Conservation (phyloP, 2,113 vertebrate species). For the Eretmodus cyanostictus region DNA sequence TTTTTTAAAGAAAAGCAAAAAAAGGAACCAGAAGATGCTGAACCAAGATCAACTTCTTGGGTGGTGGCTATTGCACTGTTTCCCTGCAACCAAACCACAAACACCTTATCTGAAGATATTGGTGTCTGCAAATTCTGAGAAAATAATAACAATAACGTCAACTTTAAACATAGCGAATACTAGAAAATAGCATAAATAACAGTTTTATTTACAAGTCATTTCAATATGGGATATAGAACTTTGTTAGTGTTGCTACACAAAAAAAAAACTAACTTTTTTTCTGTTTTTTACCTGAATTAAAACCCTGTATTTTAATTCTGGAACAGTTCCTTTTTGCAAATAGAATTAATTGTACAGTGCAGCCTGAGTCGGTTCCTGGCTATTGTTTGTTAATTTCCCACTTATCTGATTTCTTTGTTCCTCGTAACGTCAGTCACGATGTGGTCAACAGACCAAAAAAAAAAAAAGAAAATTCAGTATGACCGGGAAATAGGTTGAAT, state of each 20-base stretch:
- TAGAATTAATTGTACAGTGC: neutral
- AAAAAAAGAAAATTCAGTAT: neutral
- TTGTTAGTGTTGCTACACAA: neutral
- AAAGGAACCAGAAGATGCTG: neutral
- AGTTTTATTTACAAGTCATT: neutral
- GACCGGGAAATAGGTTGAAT: neutral
- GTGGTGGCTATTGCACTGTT: fast-evolving
- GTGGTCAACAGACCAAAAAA: neutral
- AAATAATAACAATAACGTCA: neutral
- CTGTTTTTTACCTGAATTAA: neutral
- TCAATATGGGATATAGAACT: neutral
- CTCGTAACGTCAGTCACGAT: fast-evolving
- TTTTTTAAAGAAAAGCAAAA: neutral
- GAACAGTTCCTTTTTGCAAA: neutral
- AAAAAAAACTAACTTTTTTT: neutral
- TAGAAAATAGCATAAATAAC: no score
- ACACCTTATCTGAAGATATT: neutral
- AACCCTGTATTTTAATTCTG: neutral
- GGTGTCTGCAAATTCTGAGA: neutral
- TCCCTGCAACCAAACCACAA: neutral
- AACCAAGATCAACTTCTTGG: neutral
- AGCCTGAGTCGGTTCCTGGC: fast-evolving
- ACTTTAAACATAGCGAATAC: neutral
- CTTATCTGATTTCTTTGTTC: neutral
- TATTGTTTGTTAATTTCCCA: neutral